A percentile compares a stretch with the other conserved stretches of the same genome.
phyloP scores from a whole-genome alignment of 2,888 invertebrate species.

The Theretra japonica region DNA sequence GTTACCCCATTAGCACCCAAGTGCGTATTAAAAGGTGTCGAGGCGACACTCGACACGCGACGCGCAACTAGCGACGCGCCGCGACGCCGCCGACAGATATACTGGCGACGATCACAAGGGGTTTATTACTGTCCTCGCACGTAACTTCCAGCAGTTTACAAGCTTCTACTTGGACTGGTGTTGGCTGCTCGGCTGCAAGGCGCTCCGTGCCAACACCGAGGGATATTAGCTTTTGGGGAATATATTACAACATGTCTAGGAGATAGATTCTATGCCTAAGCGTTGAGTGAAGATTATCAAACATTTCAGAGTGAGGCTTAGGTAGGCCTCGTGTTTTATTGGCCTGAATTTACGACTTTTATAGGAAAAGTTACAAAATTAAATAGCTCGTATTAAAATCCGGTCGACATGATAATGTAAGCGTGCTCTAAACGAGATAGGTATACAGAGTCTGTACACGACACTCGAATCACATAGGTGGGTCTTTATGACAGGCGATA shows the following conservation, averaged over 20 bases:
- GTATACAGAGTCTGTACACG: no score
- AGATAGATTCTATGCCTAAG: not conserved
- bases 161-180: not conserved
- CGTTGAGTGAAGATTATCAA: no score
- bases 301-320: no score
- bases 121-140: conserved; percentile 10
- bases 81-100: conserved; percentile 13
- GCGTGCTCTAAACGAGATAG: no score
- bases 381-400: no score
- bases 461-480: no score
- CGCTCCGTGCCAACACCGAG: not conserved
- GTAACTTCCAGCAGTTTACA: conserved; percentile 1
- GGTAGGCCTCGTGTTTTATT: no score
- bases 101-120: not conserved
- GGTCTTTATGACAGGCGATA: no score
- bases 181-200: not conserved
- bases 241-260: not conserved
- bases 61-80: not conserved
- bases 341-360: no score
- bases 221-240: not conserved
- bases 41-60: not conserved
- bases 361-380: no score
- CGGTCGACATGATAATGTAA: no score
- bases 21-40: not conserved
- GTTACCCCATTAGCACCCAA: not conserved